These are phyloP conservation scores for Hypotaenidia philippensis DNA, from an alignment of 2,797 vertebrate species.

Conservation along the genomic window DNA sequence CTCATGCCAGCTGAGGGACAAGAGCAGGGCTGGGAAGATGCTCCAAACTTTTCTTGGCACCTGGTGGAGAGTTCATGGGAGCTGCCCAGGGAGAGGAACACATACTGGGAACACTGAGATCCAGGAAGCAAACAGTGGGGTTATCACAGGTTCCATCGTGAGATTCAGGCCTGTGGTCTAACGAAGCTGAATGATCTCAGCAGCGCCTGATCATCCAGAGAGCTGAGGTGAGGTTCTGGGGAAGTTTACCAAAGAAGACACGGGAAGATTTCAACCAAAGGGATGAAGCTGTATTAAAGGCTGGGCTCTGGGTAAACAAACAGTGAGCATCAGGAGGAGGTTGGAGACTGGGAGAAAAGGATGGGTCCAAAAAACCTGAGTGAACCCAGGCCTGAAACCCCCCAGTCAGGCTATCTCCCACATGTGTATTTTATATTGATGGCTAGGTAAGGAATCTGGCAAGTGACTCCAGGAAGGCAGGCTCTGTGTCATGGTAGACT, in stretches of 20 bases:
- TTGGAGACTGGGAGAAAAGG: background rate
- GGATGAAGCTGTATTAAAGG: background rate
- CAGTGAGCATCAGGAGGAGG: background rate
- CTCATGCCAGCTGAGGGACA: background rate
- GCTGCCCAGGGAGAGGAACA: background rate
- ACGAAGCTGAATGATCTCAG: conserved; percentile 22
- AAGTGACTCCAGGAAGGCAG: background rate
- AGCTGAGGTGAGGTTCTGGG: background rate
- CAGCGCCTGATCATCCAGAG: background rate
- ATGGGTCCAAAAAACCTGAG: background rate
- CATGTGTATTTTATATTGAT: background rate
- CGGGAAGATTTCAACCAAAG: background rate
- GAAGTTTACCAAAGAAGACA: background rate
- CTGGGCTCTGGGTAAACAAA: background rate
- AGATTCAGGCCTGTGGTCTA: conserved; percentile 52
- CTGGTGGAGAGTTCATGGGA: background rate
- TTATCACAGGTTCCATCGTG: conserved; percentile 44
- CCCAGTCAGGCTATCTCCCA: background rate
- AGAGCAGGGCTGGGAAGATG: background rate
- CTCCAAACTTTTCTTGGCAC: background rate
- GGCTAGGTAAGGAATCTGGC: background rate
- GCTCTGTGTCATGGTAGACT: background rate
- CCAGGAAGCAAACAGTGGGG: conserved; percentile 20
- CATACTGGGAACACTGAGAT: background rate
- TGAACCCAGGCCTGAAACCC: background rate